Evolutionary conservation across 2,113 vertebrate genomes (phyloP), one percentile per base, ranked within the genome.

Genomic region (Pleuronectes platessa): DNA sequence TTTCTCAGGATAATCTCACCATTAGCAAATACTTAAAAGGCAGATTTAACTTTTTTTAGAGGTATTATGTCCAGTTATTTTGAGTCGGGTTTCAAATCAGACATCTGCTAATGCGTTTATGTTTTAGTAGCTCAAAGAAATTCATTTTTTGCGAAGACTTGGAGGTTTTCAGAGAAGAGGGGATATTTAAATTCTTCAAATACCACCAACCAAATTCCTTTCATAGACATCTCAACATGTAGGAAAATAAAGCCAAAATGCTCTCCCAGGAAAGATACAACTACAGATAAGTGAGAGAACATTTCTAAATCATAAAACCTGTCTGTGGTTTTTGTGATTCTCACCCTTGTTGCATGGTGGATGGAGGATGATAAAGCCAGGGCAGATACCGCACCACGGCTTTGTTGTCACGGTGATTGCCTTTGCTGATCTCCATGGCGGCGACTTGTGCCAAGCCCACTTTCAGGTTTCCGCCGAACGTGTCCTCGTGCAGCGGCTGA

Each of bases 291-390:
- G 15, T n/a, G 20, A 54, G 15, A n/a, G 31, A 45, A 72, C 26
- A 8, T 49, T 21, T 26, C 13, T 23, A 26, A 42, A 37, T 37
- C 35, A 37, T 9, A 15, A 3, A 15, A 45, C 42, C 4, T 2
- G 0, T 55, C 37, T 49, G 31, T 17, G 10, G 0, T 27, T 54
- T 54, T 12, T 15, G 40, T 81, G 67, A 9, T 2, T 73, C 93
- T 97, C 89, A 99, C 98, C 98, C 98, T 88, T 99, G 98, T 76
- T 99, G 98, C 98, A 99, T 98, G 60, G 97, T 95, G 13, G 98
- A 98, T 24, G 98, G 98, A 20, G 98, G 97, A 61, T 99, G 98
- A 74, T 99, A 99, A 18, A 99, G 96, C 98, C 98, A 99, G 35
- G 98, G 98, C 67, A 99, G 93, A 67, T 98, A 98, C 24, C 98